Percentiles rank a stretch among this genome's conserved stretches.
Evolutionary conservation across 2,797 vertebrate genomes (phyloP).

Genomic region (Perodicticus potto): DNA sequence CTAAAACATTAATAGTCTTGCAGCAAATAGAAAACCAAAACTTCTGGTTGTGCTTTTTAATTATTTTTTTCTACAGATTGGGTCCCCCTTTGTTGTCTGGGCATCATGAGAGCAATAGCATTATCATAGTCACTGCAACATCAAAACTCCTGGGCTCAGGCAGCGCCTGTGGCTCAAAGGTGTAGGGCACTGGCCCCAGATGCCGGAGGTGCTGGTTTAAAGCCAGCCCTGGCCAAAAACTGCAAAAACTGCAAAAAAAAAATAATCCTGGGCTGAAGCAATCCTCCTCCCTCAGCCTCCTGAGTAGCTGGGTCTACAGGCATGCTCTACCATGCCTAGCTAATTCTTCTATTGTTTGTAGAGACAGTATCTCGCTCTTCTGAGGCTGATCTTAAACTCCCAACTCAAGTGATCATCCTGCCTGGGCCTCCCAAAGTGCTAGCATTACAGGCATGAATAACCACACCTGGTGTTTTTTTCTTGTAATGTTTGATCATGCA

Average conservation of each 20-base stretch:
- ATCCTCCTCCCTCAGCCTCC: background rate
- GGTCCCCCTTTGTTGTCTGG: background rate
- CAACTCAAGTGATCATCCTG: background rate
- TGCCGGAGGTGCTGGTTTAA: no score
- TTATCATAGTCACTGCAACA: background rate
- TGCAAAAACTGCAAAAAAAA: no score
- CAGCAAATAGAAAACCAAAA: background rate
- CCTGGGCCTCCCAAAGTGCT: background rate
- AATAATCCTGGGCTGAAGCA: background rate
- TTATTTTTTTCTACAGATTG: background rate
- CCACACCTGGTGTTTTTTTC: background rate
- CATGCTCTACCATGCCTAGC: background rate
- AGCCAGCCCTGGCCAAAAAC: no score
- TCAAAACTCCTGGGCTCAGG: background rate
- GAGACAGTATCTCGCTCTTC: background rate
- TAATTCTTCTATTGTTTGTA: background rate
- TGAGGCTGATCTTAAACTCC: background rate
- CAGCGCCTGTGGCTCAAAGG: no score
- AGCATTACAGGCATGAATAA: background rate
- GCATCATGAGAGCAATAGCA: background rate
- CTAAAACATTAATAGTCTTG: constrained; percentile 6
- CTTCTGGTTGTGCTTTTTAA: constrained; percentile 55
- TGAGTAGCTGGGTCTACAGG: background rate
- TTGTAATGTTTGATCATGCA: constrained; percentile 28
- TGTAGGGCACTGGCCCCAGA: no score